Conservation (phyloP, 2,113 vertebrate genomes). For the Rostratula benghalensis region DNA sequence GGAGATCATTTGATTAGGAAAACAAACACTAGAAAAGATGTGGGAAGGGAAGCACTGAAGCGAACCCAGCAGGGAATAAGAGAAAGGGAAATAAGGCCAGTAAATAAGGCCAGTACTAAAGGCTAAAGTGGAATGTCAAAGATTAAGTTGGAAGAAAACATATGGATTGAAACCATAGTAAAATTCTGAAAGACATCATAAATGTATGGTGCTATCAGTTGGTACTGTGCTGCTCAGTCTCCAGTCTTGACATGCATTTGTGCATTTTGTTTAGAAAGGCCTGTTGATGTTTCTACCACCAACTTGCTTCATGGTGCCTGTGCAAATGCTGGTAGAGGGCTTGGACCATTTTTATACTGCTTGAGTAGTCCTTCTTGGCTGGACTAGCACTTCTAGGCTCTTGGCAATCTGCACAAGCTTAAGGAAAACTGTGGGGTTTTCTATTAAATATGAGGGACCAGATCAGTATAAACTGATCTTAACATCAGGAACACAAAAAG, state of each 20-base stretch:
- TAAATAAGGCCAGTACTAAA: not conserved
- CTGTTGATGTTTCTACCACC: not conserved
- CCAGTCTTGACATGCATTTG: not conserved
- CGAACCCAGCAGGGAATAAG: not conserved
- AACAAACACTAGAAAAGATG: not conserved
- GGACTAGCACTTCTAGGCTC: not conserved
- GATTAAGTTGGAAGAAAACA: not conserved
- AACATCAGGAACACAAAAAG: not conserved
- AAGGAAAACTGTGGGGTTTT: not conserved
- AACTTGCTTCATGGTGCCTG: fast-evolving
- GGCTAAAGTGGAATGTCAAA: not conserved
- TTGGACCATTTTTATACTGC: not conserved
- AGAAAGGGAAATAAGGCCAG: not conserved
- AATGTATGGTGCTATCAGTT: not conserved
- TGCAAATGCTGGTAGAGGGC: not conserved
- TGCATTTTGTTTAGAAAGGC: not conserved
- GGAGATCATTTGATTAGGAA: not conserved
- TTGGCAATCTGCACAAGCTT: not conserved
- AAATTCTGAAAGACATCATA: not conserved
- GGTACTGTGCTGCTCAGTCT: not conserved
- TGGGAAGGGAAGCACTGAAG: not conserved
- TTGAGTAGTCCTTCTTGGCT: not conserved
- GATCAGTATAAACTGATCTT: not conserved
- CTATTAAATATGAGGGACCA: not conserved
- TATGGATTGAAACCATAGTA: not conserved